A percentile compares a stretch with the other conserved stretches of the same genome.
Conservation (phyloP, 2,113 vertebrate species). For the Tinamus guttatus region DNA sequence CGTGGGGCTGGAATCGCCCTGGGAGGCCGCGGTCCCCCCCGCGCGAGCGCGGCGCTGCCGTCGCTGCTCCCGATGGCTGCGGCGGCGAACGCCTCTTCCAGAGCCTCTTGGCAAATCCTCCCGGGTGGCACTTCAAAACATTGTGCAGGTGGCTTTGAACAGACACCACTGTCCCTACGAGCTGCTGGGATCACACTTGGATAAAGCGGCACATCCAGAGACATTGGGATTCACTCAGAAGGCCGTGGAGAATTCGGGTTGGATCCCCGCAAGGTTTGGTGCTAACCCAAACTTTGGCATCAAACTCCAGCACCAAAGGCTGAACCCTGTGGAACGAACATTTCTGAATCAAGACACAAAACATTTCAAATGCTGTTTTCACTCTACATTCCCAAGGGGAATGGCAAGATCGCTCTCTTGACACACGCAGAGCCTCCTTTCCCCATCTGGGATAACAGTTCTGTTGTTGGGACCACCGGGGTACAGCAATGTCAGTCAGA, state of each 20-base stretch:
- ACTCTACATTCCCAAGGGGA: background rate
- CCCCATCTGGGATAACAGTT: background rate
- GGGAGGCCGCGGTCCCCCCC: background rate
- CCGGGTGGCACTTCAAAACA: rapidly evolving
- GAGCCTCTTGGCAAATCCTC: background rate
- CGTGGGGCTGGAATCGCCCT: background rate
- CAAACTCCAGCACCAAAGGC: background rate
- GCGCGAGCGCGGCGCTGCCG: background rate
- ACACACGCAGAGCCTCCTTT: background rate
- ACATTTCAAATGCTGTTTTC: background rate
- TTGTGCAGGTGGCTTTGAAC: rapidly evolving
- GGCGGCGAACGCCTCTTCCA: background rate
- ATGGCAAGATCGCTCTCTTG: background rate
- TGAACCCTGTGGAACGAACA: background rate
- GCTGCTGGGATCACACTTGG: rapidly evolving
- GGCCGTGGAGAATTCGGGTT: background rate
- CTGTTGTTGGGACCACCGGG: background rate
- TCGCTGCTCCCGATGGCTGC: background rate
- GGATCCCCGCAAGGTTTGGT: background rate
- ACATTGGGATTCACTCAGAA: background rate
- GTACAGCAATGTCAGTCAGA: background rate
- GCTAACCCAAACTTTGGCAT: background rate
- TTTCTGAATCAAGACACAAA: background rate
- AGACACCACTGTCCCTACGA: background rate
- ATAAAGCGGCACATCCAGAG: background rate